Evolutionary conservation across 2,113 vertebrate genomes (phyloP).

Genomic region (Rutilus rutilus): DNA sequence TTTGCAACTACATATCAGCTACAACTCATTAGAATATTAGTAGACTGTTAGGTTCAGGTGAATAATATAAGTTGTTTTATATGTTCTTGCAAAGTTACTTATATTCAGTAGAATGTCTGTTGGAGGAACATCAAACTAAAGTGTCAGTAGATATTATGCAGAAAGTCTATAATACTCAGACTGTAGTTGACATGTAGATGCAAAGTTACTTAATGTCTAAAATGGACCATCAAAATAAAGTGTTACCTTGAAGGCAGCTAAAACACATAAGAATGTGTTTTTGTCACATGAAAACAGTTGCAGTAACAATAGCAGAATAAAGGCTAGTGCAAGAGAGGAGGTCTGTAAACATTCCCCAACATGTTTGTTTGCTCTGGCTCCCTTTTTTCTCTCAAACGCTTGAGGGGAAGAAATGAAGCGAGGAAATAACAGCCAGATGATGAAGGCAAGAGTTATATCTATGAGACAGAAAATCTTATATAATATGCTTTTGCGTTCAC

Average conservation of each 20-base stretch:
- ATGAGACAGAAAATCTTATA: constrained; percentile 10
- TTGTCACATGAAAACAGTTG: not conserved
- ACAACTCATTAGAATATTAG: too few species aligned
- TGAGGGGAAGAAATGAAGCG: constrained; percentile 10
- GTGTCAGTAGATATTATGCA: too few species aligned
- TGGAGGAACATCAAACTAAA: too few species aligned
- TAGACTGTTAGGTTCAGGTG: too few species aligned
- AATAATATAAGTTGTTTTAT: too few species aligned
- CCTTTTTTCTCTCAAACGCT: not conserved
- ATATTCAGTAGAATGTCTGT: too few species aligned
- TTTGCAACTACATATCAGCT: too few species aligned
- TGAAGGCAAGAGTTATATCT: constrained; percentile 24
- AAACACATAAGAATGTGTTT: constrained; percentile 1
- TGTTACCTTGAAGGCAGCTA: not conserved
- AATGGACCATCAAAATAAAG: too few species aligned
- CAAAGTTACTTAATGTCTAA: too few species aligned
- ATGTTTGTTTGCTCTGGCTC: constrained; percentile 48
- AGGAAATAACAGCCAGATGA: constrained; percentile 34
- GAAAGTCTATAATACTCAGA: too few species aligned
- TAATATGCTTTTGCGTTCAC: constrained; percentile 1
- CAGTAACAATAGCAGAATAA: not conserved
- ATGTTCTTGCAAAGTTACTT: too few species aligned
- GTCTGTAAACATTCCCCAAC: constrained; percentile 16
- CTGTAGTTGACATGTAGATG: too few species aligned
- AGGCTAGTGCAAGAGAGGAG: not conserved